phyloP scores from a whole-genome alignment of 2,888 invertebrate genomes.

The Melanchra persicariae region DNA sequence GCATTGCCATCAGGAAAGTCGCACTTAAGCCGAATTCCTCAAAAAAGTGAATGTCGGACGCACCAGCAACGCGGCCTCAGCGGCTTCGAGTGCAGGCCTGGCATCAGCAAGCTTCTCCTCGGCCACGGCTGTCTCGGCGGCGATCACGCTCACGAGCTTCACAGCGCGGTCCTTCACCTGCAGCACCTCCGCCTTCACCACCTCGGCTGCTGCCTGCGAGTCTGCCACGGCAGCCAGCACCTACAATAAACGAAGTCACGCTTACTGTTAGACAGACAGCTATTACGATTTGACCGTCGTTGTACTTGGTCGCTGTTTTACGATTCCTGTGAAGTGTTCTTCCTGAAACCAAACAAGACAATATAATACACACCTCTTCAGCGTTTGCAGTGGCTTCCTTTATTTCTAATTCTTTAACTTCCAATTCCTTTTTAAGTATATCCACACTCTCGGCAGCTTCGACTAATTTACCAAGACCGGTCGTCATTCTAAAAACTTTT shows the following conservation, averaged over 20 bases:
- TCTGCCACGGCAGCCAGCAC: constrained; percentile 94
- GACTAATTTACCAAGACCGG: constrained; percentile 95
- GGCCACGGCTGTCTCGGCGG: constrained; percentile 95
- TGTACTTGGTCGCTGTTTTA: not conserved
- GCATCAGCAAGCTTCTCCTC: constrained; percentile 95
- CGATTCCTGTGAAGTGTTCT: not conserved
- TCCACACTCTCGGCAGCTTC: constrained; percentile 97
- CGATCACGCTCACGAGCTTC: constrained; percentile 94
- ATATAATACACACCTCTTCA: constrained; percentile 88
- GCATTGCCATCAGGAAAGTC: not conserved
- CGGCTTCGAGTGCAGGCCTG: constrained; percentile 95
- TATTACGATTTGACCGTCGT: not conserved
- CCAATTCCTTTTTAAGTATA: constrained; percentile 94
- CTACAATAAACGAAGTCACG: constrained; percentile 64
- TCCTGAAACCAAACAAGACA: not conserved
- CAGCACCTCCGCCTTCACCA: constrained; percentile 95
- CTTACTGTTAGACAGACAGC: not conserved
- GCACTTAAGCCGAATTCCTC: accelerated
- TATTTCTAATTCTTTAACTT: constrained; percentile 95
- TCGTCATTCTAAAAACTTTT: constrained; percentile 93
- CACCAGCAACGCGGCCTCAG: constrained; percentile 95
- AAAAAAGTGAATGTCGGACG: not conserved
- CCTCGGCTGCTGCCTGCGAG: constrained; percentile 94
- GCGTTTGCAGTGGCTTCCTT: constrained; percentile 95
- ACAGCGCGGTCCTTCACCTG: constrained; percentile 95